A percentile compares a stretch with the other conserved stretches of the same genome.
phyloP scores from a whole-genome alignment of 1,140 invertebrate species.

The Drosophila tropicalis region DNA sequence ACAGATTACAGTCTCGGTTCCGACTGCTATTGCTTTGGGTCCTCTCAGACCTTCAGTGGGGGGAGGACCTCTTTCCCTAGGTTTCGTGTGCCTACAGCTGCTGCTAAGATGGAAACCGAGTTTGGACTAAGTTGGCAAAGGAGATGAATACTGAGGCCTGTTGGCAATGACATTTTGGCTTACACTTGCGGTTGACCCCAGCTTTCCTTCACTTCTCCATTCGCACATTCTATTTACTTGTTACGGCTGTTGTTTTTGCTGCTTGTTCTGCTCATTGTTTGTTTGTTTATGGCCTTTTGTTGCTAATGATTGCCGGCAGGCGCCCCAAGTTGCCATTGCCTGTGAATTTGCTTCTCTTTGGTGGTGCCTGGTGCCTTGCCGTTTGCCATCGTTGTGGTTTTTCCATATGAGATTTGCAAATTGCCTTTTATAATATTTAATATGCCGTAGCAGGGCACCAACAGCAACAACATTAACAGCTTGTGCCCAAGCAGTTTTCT shows the following conservation, averaged over 20 bases:
- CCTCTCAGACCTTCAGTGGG: too few species aligned
- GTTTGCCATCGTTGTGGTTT: conserved; percentile 57
- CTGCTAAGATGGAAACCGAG: conserved; percentile 1
- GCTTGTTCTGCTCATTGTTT: conserved; percentile 34
- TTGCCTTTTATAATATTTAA: conserved; percentile 78
- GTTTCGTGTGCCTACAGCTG: neutral
- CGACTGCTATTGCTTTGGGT: too few species aligned
- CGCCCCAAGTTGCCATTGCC: conserved; percentile 26
- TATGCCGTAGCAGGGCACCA: conserved; percentile 35
- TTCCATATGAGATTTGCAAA: conserved; percentile 71
- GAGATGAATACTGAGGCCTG: neutral
- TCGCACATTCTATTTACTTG: conserved; percentile 40
- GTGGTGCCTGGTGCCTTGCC: conserved; percentile 38
- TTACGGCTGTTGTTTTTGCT: conserved; percentile 37
- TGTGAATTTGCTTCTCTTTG: conserved; percentile 12
- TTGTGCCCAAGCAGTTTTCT: conserved; percentile 33
- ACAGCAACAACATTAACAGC: neutral
- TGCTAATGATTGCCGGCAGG: conserved; percentile 69
- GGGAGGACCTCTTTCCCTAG: too few species aligned
- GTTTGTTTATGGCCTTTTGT: conserved; percentile 55
- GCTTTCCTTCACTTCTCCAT: conserved; percentile 8
- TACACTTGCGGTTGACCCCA: conserved; percentile 49
- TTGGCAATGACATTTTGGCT: conserved; percentile 46
- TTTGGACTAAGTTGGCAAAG: neutral
- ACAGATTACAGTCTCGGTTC: neutral